A percentile compares a stretch with the other conserved stretches of the same genome.
phyloP scores from a whole-genome alignment of 2,888 invertebrate genomes.

The Sicus ferrugineus region DNA sequence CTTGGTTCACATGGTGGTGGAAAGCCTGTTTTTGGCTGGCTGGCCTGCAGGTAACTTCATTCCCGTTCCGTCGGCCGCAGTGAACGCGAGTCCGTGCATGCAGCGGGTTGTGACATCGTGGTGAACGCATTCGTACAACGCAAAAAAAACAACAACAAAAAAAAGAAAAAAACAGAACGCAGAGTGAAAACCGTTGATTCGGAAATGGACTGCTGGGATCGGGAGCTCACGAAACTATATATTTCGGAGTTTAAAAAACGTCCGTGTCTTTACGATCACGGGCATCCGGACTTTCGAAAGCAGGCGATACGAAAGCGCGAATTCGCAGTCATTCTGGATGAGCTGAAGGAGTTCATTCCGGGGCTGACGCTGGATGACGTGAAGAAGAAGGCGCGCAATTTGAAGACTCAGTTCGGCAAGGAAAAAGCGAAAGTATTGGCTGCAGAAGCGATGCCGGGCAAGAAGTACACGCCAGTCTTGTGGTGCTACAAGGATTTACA shows the following conservation, averaged over 20 bases:
- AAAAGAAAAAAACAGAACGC: no score
- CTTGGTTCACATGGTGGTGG: constrained; percentile 27
- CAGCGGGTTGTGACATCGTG: no score
- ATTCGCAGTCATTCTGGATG: background rate
- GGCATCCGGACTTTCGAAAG: background rate
- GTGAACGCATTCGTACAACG: no score
- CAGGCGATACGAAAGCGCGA: background rate
- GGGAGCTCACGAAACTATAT: background rate
- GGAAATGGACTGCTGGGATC: background rate
- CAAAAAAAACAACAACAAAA: no score
- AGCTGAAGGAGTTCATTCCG: background rate
- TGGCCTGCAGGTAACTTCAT: constrained; percentile 12
- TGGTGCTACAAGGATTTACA: constrained; percentile 10
- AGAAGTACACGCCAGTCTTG: background rate
- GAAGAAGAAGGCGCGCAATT: background rate
- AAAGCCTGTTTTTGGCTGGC: constrained; percentile 26
- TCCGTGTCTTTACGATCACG: background rate
- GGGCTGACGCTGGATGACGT: background rate
- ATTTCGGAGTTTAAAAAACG: background rate
- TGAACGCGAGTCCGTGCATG: no score
- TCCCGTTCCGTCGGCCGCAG: constrained; percentile 29
- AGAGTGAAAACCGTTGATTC: no score
- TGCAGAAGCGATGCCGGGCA: background rate
- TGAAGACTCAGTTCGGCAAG: background rate
- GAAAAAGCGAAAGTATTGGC: background rate